Conservation (phyloP, 2,888 invertebrate genomes). For the Drosophila silvestris region DNA sequence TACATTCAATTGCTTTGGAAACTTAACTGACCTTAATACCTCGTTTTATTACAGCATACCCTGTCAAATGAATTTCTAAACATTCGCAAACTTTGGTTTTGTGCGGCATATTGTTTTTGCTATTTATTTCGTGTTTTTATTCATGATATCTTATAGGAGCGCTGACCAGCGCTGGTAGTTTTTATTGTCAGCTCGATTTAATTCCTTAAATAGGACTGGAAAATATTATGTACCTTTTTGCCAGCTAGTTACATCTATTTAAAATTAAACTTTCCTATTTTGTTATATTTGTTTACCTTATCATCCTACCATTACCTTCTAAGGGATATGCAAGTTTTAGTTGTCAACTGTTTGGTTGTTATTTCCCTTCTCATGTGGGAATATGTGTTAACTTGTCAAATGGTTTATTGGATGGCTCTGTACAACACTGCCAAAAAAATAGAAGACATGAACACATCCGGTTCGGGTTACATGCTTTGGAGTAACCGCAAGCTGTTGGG, state of each 20-base stretch:
- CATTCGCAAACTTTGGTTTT: background rate
- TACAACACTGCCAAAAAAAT: constrained; percentile 18
- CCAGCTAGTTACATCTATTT: background rate
- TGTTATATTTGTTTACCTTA: background rate
- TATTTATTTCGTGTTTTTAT: background rate
- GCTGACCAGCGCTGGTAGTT: background rate
- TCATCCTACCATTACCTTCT: background rate
- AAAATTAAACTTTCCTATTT: background rate
- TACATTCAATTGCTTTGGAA: background rate
- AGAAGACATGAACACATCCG: constrained; percentile 29
- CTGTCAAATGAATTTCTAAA: background rate
- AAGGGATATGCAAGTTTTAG: constrained; percentile 10
- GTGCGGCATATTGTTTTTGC: background rate
- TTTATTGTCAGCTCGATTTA: background rate
- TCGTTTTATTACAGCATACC: background rate
- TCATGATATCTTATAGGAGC: background rate
- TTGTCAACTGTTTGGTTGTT: background rate
- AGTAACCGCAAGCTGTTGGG: constrained; percentile 19
- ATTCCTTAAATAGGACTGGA: background rate
- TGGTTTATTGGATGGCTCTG: constrained; percentile 30
- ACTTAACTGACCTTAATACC: background rate
- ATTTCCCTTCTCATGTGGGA: background rate
- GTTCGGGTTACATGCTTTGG: constrained; percentile 25
- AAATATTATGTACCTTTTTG: background rate
- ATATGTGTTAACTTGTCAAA: constrained; percentile 21